Evolutionary conservation across 1,140 invertebrate genomes (phyloP), one percentile per base, ranked within the genome.

Genomic region (Coelopa frigida): DNA sequence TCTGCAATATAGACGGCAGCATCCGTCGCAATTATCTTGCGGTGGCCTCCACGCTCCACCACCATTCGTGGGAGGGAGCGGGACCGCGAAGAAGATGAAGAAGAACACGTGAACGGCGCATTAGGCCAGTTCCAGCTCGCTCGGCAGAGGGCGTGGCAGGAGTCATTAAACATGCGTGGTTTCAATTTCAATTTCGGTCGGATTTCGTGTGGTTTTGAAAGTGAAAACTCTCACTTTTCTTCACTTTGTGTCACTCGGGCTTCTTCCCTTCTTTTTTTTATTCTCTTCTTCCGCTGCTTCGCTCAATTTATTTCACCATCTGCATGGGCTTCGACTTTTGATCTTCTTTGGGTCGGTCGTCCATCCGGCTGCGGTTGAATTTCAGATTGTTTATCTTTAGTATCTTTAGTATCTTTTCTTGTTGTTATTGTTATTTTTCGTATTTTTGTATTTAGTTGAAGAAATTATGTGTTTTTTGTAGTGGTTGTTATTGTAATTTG

Each of bases 201-300:
- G 32, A 42, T 42, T 20, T 42, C 24, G 10, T 24, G 22, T 40
- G 29, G 38, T 27, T 27, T 31, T 8, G 32, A 42, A 26, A 42
- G 15, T 42, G 40, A 42, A 42, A 42, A 42, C 40, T 42, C 40
- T 42, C 40, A 42, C 40, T 42, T 42, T 29, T 42, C 21, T 21
- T n/a, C 21, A 18, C 26, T 42, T 42, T 42, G 17, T 42, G 24
- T 2, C 10, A 15, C 40, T n/a, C 27, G n/a, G 24, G 32, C 24
- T 29, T 42, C 21, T 42, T 20, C 26, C 17, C 27, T 29, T 29
- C 32, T 18, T 29, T 42, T 42, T 23, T 15, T 12, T n/a, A 18
- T n/a, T 20, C 21, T 18, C 15, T 18, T 29, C 22, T 29, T 42
- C 3, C 5, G 4, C 29, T 40, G 38, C 38, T 26, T 24, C 38